Evolutionary conservation across 2,113 vertebrate genomes (phyloP), one percentile per base, ranked within the genome.

Genomic region (Pomatostomus ruficeps): DNA sequence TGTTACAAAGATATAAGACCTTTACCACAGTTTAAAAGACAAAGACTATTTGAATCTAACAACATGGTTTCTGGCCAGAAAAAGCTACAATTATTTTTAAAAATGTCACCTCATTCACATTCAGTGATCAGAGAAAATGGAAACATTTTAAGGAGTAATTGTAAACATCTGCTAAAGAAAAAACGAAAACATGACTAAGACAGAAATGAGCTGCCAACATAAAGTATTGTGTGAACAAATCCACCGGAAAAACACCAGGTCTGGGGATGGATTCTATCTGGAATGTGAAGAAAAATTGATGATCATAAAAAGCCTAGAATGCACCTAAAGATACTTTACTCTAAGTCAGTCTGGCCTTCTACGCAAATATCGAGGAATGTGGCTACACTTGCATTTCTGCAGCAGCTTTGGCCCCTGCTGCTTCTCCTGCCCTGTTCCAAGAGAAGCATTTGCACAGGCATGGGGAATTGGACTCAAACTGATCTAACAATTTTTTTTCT

Each of bases 111-210:
- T 95, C 93, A 89, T 95, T 95, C 93, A 51, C 87, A 95, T 89
- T 95, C 91, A 94, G 5, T 96, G 93, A 95, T 96, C 87, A 94
- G 84, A 94, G 94, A 95, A 97, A 97, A 94, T 93, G 89, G 93
- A 95, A 97, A 93, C 77, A 91, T 95, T 93, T 96, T 95, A 89
- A 79, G 81, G 51, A 93, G 66, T 96, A 96, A 97, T 95, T 96
- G 87, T 96, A 95, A 96, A 96, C 94, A 95, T 96, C 93, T 97
- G 94, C 67, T 85, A 89, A 54, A 93, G 91, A 65, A 94, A 92
- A 94, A 88, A 23, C 0, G 6, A 94, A 92, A 95, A 85, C 58
- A 91, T 85, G 87, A 95, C 89, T 89, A 89, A 85, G 96, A 75
- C 73, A 94, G 87, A 91, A 91, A 95, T n/a, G 81, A 94, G 86